Conservation (phyloP, 1,140 invertebrate genomes). For the Arctopsyche grandis region DNA sequence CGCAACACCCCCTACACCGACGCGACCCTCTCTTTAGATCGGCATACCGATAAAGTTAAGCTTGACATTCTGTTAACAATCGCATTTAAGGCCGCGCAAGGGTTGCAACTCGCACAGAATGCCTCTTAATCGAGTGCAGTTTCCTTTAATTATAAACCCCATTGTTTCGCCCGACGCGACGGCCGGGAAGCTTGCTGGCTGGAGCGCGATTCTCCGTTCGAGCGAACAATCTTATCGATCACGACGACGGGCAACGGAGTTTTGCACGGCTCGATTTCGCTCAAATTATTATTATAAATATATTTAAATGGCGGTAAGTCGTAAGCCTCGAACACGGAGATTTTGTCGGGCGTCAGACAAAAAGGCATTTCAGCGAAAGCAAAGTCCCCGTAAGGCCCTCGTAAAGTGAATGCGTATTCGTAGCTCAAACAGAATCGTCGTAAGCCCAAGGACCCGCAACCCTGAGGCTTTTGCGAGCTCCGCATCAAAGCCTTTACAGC, state of each 20-base stretch:
- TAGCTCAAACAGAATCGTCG: slow-evolving; percentile 24
- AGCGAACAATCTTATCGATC: neutral
- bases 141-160: slow-evolving; percentile 3
- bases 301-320: neutral
- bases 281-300: neutral
- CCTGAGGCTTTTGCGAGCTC: slow-evolving; percentile 6
- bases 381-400: neutral
- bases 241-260: neutral
- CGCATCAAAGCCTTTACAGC: slow-evolving; percentile 16
- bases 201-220: neutral
- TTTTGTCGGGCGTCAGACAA: neutral
- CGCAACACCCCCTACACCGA: no score
- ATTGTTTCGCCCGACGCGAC: neutral
- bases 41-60: no score
- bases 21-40: no score
- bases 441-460: slow-evolving; percentile 1
- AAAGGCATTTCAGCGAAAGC: neutral
- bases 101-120: no score
- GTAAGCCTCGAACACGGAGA: no score
- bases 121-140: neutral
- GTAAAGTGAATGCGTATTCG: neutral
- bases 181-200: neutral
- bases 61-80: no score
- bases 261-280: neutral
- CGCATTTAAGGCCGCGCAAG: no score